phyloP scores from a whole-genome alignment of 1,140 invertebrate species.

The Heliconius congener region DNA sequence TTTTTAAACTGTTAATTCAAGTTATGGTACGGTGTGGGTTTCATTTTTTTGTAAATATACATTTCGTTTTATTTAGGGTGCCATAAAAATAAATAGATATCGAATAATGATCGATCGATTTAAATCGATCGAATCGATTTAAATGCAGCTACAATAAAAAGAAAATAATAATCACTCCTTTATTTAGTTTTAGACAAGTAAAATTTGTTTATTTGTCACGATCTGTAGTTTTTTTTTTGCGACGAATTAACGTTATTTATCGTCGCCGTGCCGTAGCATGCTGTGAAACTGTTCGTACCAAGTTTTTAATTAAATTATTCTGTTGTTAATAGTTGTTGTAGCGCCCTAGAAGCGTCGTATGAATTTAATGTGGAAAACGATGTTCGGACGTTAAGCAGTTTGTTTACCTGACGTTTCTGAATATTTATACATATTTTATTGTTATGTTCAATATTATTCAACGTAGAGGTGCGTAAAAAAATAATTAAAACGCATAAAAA shows the following conservation, averaged over 20 bases:
- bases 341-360: conserved; percentile 40
- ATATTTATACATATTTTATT: no score
- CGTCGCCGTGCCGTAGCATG: conserved; percentile 45
- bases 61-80: not conserved
- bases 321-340: conserved; percentile 58
- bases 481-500: no score
- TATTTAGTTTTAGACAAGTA: not conserved
- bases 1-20: not conserved
- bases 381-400: conserved; percentile 12
- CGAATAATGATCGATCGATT: no score
- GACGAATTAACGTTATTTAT: conserved; percentile 72
- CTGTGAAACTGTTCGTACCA: conserved; percentile 52
- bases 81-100: not conserved
- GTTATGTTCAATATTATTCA: no score
- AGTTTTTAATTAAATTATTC: conserved; percentile 76
- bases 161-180: not conserved
- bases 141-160: not conserved
- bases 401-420: not conserved
- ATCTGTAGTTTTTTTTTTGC: conserved; percentile 33
- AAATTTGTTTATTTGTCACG: not conserved
- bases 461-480: no score
- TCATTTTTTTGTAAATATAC: not conserved
- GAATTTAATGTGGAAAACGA: conserved; percentile 34
- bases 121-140: no score
- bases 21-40: not conserved